phyloP scores from a whole-genome alignment of 2,797 vertebrate genomes.

The Danio choprae region DNA sequence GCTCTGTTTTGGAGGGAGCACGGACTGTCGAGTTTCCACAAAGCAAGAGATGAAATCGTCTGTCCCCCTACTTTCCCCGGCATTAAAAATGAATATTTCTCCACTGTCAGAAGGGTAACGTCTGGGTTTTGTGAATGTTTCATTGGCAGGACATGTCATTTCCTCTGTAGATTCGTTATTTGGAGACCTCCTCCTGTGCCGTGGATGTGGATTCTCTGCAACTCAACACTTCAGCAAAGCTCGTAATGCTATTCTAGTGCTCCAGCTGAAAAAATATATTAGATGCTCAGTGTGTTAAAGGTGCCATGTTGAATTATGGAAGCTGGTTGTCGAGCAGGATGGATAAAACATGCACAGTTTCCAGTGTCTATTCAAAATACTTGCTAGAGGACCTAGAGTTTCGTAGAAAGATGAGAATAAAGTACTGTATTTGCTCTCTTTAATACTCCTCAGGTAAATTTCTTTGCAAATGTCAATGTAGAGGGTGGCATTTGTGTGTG shows the following conservation, averaged over 20 bases:
- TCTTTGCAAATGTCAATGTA: neutral
- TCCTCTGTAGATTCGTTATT: constrained; percentile 65
- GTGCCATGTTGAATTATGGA: constrained; percentile 83
- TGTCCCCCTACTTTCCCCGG: constrained; percentile 80
- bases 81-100: constrained; percentile 84
- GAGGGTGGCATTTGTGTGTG: no score
- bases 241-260: constrained; percentile 73
- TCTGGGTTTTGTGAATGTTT: constrained; percentile 77
- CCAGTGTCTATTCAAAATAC: constrained; percentile 72
- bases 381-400: constrained; percentile 69
- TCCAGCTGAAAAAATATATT: constrained; percentile 87
- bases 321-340: constrained; percentile 76
- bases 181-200: constrained; percentile 34
- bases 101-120: constrained; percentile 80
- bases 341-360: constrained; percentile 75
- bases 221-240: constrained; percentile 75
- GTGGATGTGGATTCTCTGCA: constrained; percentile 68
- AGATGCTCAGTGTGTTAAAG: constrained; percentile 79
- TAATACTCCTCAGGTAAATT: constrained; percentile 61
- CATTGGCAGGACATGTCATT: constrained; percentile 74
- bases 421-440: constrained; percentile 70
- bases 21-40: constrained; percentile 80
- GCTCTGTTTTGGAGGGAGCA: constrained; percentile 67
- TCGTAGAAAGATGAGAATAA: constrained; percentile 62
- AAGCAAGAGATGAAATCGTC: constrained; percentile 75